A percentile compares a stretch with the other conserved stretches of the same genome.
Evolutionary conservation across 1,140 invertebrate species (phyloP).

Genomic region (Hypothenemus hampei): DNA sequence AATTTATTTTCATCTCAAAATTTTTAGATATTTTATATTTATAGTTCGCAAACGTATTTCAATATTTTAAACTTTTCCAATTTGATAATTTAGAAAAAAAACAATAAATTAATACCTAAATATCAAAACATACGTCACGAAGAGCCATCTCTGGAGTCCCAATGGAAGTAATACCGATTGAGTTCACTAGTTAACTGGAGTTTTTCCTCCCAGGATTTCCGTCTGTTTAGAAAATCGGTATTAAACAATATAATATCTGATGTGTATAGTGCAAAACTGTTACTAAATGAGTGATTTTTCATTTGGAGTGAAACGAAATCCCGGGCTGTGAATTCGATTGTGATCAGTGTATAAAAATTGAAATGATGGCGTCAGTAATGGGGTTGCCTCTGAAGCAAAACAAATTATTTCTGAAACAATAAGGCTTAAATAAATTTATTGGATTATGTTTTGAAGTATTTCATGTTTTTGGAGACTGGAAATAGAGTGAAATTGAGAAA

Average conservation of each 20-base stretch:
- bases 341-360: constrained; percentile 15
- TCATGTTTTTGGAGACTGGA: too few relatives aligned
- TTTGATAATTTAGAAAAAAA: too few relatives aligned
- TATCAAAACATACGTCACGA: constrained; percentile 8
- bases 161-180: constrained; percentile 28
- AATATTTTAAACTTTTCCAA: too few relatives aligned
- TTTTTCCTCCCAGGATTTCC: constrained; percentile 43
- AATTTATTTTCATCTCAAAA: too few relatives aligned
- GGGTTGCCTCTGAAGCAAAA: constrained; percentile 27
- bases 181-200: constrained; percentile 44
- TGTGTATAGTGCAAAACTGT: constrained; percentile 32
- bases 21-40: too few relatives aligned
- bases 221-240: constrained; percentile 45
- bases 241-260: constrained; percentile 42
- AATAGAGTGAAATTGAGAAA: too few relatives aligned
- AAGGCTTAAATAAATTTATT: too few relatives aligned
- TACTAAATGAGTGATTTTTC: constrained; percentile 1
- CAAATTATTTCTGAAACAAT: constrained; percentile 13
- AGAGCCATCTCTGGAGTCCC: constrained; percentile 21
- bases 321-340: constrained; percentile 2
- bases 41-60: too few relatives aligned
- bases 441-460: too few relatives aligned
- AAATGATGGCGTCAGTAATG: constrained; percentile 35
- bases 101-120: too few relatives aligned
- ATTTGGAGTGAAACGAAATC: constrained; percentile 3